These are phyloP conservation scores for Cotesia glomerata DNA, from an alignment of 1,140 invertebrate genomes.

Conservation along the genomic window DNA sequence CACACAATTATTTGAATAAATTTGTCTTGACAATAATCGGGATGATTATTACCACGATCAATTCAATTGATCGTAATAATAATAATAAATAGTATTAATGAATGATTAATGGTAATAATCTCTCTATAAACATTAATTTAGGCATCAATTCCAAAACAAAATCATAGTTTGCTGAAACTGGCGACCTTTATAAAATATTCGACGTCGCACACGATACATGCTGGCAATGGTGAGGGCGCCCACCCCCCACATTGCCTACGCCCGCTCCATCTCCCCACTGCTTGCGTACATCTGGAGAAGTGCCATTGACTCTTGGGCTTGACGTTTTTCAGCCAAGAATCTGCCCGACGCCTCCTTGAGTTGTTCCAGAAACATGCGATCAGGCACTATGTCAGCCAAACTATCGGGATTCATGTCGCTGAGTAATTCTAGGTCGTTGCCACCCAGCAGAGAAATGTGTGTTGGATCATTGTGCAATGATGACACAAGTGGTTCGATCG, in stretches of 20 bases:
- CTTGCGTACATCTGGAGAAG: slow-evolving; percentile 68
- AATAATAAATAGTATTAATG: not conserved
- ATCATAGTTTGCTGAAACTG: slow-evolving; percentile 59
- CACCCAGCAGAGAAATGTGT: slow-evolving; percentile 81
- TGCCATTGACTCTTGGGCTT: slow-evolving; percentile 84
- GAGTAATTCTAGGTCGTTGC: slow-evolving; percentile 78
- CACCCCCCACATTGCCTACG: slow-evolving; percentile 64
- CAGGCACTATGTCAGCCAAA: slow-evolving; percentile 77
- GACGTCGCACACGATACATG: slow-evolving; percentile 58
- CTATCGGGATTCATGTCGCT: slow-evolving; percentile 87
- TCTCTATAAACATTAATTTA: slow-evolving; percentile 19
- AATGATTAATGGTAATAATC: not conserved
- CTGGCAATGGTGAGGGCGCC: slow-evolving; percentile 61
- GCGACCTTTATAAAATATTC: slow-evolving; percentile 58
- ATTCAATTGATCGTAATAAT: too few relatives aligned
- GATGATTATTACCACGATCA: too few relatives aligned
- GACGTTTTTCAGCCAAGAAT: slow-evolving; percentile 79
- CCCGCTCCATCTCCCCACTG: slow-evolving; percentile 59
- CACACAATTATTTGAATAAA: not conserved
- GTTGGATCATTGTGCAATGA: slow-evolving; percentile 78
- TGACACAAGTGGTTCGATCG: slow-evolving; percentile 67
- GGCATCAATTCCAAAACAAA: slow-evolving; percentile 59
- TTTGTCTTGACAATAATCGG: not conserved
- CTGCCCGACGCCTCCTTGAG: slow-evolving; percentile 82
- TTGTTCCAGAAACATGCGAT: slow-evolving; percentile 80